Percentiles rank a stretch among this genome's conserved stretches.
phyloP scores from a whole-genome alignment of 2,888 invertebrate species.

The Troides helena region DNA sequence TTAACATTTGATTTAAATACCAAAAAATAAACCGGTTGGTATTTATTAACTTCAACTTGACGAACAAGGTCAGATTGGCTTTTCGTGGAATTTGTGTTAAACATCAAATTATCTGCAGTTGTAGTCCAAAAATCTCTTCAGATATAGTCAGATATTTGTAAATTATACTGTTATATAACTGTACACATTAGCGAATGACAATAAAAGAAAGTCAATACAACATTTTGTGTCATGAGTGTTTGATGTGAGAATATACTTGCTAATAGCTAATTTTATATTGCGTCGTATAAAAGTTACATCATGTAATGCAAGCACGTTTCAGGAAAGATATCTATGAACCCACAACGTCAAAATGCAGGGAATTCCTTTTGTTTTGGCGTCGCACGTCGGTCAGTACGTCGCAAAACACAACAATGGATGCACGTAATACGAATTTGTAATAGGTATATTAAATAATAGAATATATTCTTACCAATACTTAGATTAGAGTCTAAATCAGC shows the following conservation, averaged over 20 bases:
- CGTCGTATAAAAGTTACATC: conserved; percentile 20
- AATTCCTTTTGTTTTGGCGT: conserved; percentile 27
- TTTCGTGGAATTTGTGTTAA: neutral
- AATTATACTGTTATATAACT: neutral
- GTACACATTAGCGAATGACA: neutral
- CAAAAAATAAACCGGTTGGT: neutral
- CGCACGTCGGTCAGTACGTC: conserved; percentile 15
- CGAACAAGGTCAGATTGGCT: neutral
- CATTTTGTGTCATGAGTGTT: conserved; percentile 10
- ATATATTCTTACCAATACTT: neutral
- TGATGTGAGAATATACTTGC: conserved; percentile 7
- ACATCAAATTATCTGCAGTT: neutral
- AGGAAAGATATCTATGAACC: conserved; percentile 31
- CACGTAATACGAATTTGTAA: conserved; percentile 17
- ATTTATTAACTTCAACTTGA: neutral
- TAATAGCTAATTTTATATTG: neutral
- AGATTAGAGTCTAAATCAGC: neutral
- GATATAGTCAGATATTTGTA: neutral
- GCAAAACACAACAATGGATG: conserved; percentile 23
- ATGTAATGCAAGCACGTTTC: conserved; percentile 30
- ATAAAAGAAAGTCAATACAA: neutral
- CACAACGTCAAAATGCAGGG: conserved; percentile 28
- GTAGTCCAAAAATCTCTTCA: neutral
- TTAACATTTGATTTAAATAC: too few species aligned
- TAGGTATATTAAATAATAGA: conserved; percentile 1